A percentile compares a stretch with the other conserved stretches of the same genome.
These are phyloP conservation scores for Rhimphoctona megacephalus DNA, from an alignment of 2,888 invertebrate species.

Conservation along the genomic window DNA sequence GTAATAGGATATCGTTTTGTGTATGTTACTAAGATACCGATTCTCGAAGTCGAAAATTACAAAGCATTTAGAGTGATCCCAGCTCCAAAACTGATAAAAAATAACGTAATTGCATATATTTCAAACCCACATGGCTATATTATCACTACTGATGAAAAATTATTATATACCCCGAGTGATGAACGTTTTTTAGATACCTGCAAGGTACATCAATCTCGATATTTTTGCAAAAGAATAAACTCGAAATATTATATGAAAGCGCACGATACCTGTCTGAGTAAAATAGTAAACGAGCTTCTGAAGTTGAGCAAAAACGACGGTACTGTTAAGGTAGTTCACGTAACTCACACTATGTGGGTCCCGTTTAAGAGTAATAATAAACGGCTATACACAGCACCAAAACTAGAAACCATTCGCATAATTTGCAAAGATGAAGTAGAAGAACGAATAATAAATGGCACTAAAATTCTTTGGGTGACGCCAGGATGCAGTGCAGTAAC, in stretches of 20 bases:
- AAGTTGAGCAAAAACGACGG: constrained; percentile 35
- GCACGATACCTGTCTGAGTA: constrained; percentile 48
- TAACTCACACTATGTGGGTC: constrained; percentile 41
- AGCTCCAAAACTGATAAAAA: background rate
- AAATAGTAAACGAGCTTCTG: constrained; percentile 54
- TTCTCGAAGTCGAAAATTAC: constrained; percentile 1
- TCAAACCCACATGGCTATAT: constrained; percentile 50
- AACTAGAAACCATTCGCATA: constrained; percentile 42
- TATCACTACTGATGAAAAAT: constrained; percentile 46
- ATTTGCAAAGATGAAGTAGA: background rate
- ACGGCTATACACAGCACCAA: constrained; percentile 23
- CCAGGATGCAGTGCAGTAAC: constrained; percentile 18
- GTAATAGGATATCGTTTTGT: background rate
- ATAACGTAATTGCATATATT: constrained; percentile 24
- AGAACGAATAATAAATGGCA: constrained; percentile 5
- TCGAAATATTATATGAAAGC: constrained; percentile 51
- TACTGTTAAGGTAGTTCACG: constrained; percentile 20
- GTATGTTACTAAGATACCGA: background rate
- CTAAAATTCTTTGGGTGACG: background rate
- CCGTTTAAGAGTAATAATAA: constrained; percentile 42
- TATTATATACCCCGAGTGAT: constrained; percentile 39
- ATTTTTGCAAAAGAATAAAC: constrained; percentile 38
- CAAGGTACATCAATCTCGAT: constrained; percentile 25
- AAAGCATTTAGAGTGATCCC: background rate
- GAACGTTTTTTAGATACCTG: constrained; percentile 20